Base-by-base conservation (phyloP, 1,140 invertebrate genomes). In the Ostrea denselamellosa region DNA sequence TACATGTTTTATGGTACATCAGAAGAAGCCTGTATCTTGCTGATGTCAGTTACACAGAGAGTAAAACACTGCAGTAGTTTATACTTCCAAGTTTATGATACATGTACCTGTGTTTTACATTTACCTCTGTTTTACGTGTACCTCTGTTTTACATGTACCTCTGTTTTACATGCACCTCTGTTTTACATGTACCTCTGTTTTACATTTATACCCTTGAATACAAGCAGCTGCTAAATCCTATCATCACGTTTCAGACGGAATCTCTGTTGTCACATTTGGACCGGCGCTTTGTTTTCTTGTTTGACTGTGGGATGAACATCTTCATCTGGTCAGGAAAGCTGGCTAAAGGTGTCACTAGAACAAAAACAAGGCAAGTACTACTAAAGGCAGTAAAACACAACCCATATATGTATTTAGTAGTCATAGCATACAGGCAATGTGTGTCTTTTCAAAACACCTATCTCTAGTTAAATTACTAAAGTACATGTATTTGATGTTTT, bases 301-400 rank as follows among this genome's bases (percentile, higher is more conserved):
- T 99, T 19, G 99, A 99, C 94, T 96, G 96, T 85, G 98, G 98
- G 9, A 96, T 97, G 82, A 97, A 96, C 92, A 97, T 99, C 89
- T 99, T 97, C 94, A 96, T 99, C 87, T 99, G 99, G 98, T 91
- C 93, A 58, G 96, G 99, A 14, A 97, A 97, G 89, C 97, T 97
- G 92, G 97, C 98, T 0, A 99, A 99, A 95, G 98, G 98, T 92
- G 99, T 98, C 0, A 96, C 99, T 0, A 98, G 98, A 93, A 99
- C 98, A 0, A 99, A 99, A 95, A 97, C 98, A 0, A 96, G 96
- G 95, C 95, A 85, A 90, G 65, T 34, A 58, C 44, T 58, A 51
- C 28, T 25, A 5, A 28, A 56, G n/a, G n/a, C 25, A 84, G 14
- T 44, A 83, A 83, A 83, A 12, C 19, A n/a, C 1, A 10, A 52